Conservation (phyloP, 2,113 vertebrate species). For the Vombatus ursinus region DNA sequence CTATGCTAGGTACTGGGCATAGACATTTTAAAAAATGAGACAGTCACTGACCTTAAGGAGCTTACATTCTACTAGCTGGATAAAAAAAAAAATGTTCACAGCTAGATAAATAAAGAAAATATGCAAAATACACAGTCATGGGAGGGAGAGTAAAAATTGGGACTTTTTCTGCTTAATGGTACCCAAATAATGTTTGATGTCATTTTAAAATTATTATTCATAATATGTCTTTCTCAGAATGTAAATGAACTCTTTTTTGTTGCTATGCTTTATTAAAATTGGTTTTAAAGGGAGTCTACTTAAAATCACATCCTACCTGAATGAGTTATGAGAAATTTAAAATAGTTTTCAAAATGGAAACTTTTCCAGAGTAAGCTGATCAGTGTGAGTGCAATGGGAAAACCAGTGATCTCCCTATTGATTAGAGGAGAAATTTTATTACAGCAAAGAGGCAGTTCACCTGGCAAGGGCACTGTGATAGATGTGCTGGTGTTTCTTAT, state of each 20-base stretch:
- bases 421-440: slow-evolving; percentile 45
- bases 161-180: neutral
- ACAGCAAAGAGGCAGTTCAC: slow-evolving; percentile 17
- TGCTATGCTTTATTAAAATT: neutral
- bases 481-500: slow-evolving; percentile 42
- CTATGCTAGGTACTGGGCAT: neutral
- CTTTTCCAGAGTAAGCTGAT: slow-evolving; percentile 57
- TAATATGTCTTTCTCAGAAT: neutral
- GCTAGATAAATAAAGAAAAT: neutral
- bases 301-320: slow-evolving; percentile 53
- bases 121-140: neutral
- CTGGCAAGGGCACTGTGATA: slow-evolving; percentile 42
- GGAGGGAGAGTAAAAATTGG: neutral
- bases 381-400: neutral
- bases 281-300: neutral
- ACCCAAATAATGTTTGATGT: neutral
- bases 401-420: slow-evolving; percentile 59
- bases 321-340: slow-evolving; percentile 6
- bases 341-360: slow-evolving; percentile 58
- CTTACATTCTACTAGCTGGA: neutral
- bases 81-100: neutral
- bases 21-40: neutral
- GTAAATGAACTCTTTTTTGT: neutral
- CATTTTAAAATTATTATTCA: neutral
- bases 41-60: neutral